Conservation (phyloP, 2,113 vertebrate genomes). For the Rhineura floridana region DNA sequence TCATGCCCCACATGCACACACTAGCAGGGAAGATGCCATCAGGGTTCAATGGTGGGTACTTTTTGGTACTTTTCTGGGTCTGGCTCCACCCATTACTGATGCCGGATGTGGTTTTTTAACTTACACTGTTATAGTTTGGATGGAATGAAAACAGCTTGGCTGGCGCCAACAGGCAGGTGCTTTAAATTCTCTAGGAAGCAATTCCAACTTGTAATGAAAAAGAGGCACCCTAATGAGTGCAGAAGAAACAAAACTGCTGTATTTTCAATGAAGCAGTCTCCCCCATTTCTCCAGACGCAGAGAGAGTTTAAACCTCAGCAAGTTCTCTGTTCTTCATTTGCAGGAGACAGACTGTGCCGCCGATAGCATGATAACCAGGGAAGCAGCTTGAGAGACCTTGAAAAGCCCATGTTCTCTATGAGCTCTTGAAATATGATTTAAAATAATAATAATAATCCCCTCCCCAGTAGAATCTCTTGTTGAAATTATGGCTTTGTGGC, state of each 20-base stretch:
- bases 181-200: conserved; percentile 31
- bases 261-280: conserved; percentile 49
- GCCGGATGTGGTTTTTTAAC: background rate
- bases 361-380: conserved; percentile 50
- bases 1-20: background rate
- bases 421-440: conserved; percentile 64
- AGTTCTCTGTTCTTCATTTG: conserved; percentile 61
- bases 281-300: conserved; percentile 37
- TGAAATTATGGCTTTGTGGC: conserved; percentile 69
- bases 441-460: conserved; percentile 34
- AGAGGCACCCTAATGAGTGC: conserved; percentile 52
- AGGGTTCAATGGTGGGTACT: background rate
- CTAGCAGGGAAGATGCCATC: background rate
- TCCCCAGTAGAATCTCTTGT: conserved; percentile 59
- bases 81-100: background rate
- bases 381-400: conserved; percentile 66
- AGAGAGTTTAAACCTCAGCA: conserved; percentile 50
- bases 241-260: conserved; percentile 55
- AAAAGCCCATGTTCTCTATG: conserved; percentile 60
- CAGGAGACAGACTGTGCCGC: conserved; percentile 62
- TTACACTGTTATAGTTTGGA: conserved; percentile 25
- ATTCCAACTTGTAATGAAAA: conserved; percentile 66
- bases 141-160: conserved; percentile 49
- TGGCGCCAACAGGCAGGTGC: conserved; percentile 51
- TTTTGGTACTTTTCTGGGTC: background rate